Percentiles rank a stretch among this genome's conserved stretches.
These are phyloP conservation scores for Pocillopora damicornis DNA, from an alignment of 64 coral and sea anemone species.

Conservation along the genomic window DNA sequence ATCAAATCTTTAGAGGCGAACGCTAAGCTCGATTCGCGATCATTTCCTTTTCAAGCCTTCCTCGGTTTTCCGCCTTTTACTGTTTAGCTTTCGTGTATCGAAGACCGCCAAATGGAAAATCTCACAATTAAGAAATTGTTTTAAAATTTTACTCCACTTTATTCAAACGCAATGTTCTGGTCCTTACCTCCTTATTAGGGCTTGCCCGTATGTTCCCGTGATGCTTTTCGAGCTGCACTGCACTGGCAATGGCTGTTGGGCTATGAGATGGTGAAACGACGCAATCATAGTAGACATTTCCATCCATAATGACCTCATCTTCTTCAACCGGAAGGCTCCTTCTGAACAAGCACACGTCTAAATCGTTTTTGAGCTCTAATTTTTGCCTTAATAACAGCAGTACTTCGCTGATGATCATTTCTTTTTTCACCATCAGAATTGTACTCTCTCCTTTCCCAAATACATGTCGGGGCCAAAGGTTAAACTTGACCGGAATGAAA, in stretches of 20 bases:
- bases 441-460: not conserved
- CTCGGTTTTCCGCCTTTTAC: too few relatives aligned
- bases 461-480: constrained; percentile 30
- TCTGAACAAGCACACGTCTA: constrained; percentile 24
- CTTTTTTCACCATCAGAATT: constrained; percentile 4
- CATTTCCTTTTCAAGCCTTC: too few relatives aligned
- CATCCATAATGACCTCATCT: constrained; percentile 13
- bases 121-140: too few relatives aligned
- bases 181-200: not conserved
- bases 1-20: too few relatives aligned
- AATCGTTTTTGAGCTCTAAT: constrained; percentile 9
- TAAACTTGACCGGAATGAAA: constrained; percentile 8
- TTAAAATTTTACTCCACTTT: too few relatives aligned
- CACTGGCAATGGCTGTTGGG: not conserved
- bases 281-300: constrained; percentile 15
- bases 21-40: too few relatives aligned
- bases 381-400: constrained; percentile 15
- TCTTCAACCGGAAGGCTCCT: constrained; percentile 19
- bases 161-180: not conserved
- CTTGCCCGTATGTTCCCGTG: not conserved
- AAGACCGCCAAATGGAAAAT: too few relatives aligned
- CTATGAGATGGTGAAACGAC: not conserved
- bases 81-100: too few relatives aligned
- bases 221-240: not conserved
- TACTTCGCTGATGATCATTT: constrained; percentile 31